Conservation (phyloP, 2,113 vertebrate genomes). For the Cryptomyrus ogoouensis region DNA sequence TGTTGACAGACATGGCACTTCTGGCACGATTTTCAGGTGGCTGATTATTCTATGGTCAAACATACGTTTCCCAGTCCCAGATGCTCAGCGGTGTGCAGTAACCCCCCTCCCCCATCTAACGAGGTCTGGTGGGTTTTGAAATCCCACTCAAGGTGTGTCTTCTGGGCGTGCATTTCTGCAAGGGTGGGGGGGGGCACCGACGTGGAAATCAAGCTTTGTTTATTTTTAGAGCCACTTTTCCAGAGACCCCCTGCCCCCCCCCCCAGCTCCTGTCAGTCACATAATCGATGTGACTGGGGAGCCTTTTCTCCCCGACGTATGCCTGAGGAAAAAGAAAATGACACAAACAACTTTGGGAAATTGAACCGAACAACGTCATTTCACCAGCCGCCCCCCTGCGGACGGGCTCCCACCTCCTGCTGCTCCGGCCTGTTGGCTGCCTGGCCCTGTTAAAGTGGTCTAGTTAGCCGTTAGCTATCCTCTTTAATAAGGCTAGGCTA, state of each 20-base stretch:
- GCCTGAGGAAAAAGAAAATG: slow-evolving; percentile 46
- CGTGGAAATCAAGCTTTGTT: background rate
- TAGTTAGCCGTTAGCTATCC: background rate
- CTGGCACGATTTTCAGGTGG: background rate
- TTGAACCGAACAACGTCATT: slow-evolving; percentile 45
- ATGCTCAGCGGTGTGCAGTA: background rate
- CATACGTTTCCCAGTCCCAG: background rate
- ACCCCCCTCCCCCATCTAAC: background rate
- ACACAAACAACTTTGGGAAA: slow-evolving; percentile 53
- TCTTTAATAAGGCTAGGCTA: background rate
- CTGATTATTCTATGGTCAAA: background rate
- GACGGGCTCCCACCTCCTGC: background rate
- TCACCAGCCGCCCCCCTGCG: slow-evolving; percentile 19
- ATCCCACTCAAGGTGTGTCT: background rate
- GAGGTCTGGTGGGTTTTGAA: background rate
- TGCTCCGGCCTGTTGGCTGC: background rate
- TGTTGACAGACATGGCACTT: background rate
- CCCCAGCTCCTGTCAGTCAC: slow-evolving; percentile 44
- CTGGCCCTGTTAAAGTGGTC: background rate
- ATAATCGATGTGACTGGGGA: slow-evolving; percentile 49
- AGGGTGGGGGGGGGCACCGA: background rate
- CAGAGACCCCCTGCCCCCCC: slow-evolving; percentile 27
- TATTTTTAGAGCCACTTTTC: slow-evolving; percentile 3
- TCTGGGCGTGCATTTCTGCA: background rate
- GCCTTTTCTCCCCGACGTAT: slow-evolving; percentile 31